Evolutionary conservation across 2,113 vertebrate genomes (phyloP).

Genomic region (Turdus rufiventris): DNA sequence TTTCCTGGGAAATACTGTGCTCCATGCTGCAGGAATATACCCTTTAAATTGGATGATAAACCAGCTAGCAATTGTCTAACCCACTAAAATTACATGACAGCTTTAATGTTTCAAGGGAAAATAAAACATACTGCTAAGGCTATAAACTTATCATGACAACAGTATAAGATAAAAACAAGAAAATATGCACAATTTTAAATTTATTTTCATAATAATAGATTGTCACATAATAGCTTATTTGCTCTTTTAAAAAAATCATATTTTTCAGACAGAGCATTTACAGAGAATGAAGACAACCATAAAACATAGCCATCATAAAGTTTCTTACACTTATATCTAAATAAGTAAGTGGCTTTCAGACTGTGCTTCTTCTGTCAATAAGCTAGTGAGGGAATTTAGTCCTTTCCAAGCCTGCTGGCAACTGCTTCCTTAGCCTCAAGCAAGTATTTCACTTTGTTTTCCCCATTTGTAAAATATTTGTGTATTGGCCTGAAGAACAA

Average conservation of each 20-base stretch:
- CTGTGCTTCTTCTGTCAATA: background rate
- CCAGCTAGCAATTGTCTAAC: background rate
- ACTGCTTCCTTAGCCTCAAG: background rate
- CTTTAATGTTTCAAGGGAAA: background rate
- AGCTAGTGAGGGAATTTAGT: background rate
- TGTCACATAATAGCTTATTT: background rate
- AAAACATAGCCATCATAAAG: background rate
- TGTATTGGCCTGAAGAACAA: background rate
- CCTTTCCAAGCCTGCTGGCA: background rate
- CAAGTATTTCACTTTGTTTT: background rate
- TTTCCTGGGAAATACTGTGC: background rate
- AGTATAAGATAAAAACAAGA: background rate
- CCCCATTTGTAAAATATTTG: background rate
- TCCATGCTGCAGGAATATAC: background rate
- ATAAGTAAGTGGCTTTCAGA: background rate
- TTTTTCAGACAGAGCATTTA: background rate
- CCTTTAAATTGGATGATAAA: background rate
- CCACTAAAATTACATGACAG: constrained; percentile 20
- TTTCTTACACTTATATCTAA: background rate
- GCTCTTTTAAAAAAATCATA: background rate
- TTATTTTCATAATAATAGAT: background rate
- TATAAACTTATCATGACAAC: background rate
- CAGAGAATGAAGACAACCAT: background rate
- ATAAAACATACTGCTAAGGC: background rate
- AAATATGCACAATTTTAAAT: background rate